Base-by-base conservation (phyloP, 2,113 vertebrate species). In the Esox niger region DNA sequence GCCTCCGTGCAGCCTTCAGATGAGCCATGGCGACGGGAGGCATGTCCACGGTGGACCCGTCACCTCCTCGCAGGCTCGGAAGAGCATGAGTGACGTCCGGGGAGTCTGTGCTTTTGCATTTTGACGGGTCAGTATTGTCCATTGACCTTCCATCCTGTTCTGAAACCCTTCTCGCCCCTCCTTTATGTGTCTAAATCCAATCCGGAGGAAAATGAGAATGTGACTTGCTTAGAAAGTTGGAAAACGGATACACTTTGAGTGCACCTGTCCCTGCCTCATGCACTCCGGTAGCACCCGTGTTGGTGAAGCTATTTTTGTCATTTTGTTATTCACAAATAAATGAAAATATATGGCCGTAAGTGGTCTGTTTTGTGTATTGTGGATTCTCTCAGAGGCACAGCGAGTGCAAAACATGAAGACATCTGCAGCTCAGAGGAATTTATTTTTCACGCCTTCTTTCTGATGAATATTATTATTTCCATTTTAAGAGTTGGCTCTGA, bases 381-480 rank as follows among this genome's bases (percentile, higher is more conserved):
- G 27, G 8, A 43, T 25, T 30, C 11, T 4, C 23, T 57, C 54
- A 26, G 17, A 17, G 20, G 2, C 49, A 23, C 21, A 20, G 26
- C 11, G 21, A n/a, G 1, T 2, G 2, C 31, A 30, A 68, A 32
- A 59, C 63, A 33, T 66, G 56, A 64, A 58, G 33, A 49, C 31
- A 61, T 61, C 58, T 33, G 58, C 15, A 21, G 2, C 20, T 3
- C 17, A 29, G 21, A 26, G 54, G 29, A 27, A 58, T 29, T 26
- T 27, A 27, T 55, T 38, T n/a, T 68, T 32, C 59, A 27, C 64
- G 52, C 17, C 56, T 20, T 26, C 33, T 46, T 46, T 35, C 30
- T 64, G 20, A 79, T 80, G 73, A 78, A 83, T 86, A 75, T 77
- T 46, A 82, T 85, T 49, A 79, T 83, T 78, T 65, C n/a, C 63